Base-by-base conservation (phyloP, 2,888 invertebrate species). In the Scrobipalpa costella region DNA sequence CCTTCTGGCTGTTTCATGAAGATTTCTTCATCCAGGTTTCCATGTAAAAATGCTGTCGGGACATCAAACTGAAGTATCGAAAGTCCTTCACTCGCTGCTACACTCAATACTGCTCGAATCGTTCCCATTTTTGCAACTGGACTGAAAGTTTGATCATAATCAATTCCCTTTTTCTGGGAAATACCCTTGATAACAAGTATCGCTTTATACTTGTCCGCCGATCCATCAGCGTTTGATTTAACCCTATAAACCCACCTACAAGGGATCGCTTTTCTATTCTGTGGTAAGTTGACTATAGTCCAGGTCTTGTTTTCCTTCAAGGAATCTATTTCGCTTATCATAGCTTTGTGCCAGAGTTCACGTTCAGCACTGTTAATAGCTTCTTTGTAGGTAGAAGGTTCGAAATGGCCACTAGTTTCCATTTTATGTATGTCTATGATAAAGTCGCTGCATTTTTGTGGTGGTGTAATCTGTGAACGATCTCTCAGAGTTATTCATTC, bases 261-360 rank as follows among this genome's bases (percentile, higher is more conserved):
- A 17, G 63, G 57, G 50, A 70, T 69, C 9, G 69, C 61, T 50
- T 69, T 72, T 57, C 67, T 57, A 7, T 62, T 64, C 7, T 62
- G 59, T 36, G 74, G 72, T 34, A 72, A 55, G 19, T 67, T 65
- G 7, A 59, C 55, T n/a, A 73, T 57, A 7, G 64, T 66, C 74
- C 75, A 73, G 5, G 73, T 71, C 19, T 66, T 47, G 57, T 73
- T 73, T 59, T 70, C 68, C 21, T 69, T 65, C 13, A 75, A 62
- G 8, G 71, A 69, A 27, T 61, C 62, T 52, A 71, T 75, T 27
- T 75, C 77, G 57, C 66, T 63, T 34, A 72, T 57, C 68, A 76
- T 72, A 9, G 73, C 75, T 49, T 57, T 44, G 27, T 66, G 61
- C 74, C 71, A 73, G 21, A 9, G 27, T 27, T 60, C 61, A 44